Percentiles rank a stretch among this genome's conserved stretches.
Conservation (phyloP, 2,113 vertebrate species). For the Peromyscus leucopus region DNA sequence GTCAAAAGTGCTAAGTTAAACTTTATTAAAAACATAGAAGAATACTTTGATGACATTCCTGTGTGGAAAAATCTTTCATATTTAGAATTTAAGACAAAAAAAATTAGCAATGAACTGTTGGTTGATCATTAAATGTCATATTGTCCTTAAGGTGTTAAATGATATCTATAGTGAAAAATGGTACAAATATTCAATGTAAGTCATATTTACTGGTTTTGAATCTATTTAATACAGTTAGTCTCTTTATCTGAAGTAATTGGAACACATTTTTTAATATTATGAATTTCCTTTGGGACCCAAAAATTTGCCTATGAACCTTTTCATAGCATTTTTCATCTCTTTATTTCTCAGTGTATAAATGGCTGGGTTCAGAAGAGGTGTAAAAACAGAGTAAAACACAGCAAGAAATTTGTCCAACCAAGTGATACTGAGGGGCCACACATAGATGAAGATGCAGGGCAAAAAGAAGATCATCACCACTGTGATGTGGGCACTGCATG, state of each 20-base stretch:
- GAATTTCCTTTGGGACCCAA: neutral
- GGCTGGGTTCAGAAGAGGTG: slow-evolving; percentile 74
- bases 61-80: neutral
- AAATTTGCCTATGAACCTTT: slow-evolving; percentile 14
- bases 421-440: slow-evolving; percentile 67
- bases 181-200: neutral
- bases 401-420: slow-evolving; percentile 72
- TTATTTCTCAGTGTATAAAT: slow-evolving; percentile 80
- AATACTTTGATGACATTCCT: neutral
- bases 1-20: neutral
- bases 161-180: neutral
- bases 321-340: slow-evolving; percentile 70
- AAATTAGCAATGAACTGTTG: neutral
- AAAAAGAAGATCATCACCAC: slow-evolving; percentile 71
- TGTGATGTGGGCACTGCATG: slow-evolving; percentile 69
- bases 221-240: neutral
- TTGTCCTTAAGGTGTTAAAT: neutral
- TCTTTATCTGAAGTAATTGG: neutral
- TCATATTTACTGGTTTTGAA: neutral
- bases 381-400: slow-evolving; percentile 77
- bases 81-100: neutral
- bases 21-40: neutral
- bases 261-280: neutral
- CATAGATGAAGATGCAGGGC: slow-evolving; percentile 74
- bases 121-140: neutral